Evolutionary conservation across 1,140 invertebrate genomes (phyloP), one percentile per base, ranked within the genome.

Genomic region (Zelostemma sp.): DNA sequence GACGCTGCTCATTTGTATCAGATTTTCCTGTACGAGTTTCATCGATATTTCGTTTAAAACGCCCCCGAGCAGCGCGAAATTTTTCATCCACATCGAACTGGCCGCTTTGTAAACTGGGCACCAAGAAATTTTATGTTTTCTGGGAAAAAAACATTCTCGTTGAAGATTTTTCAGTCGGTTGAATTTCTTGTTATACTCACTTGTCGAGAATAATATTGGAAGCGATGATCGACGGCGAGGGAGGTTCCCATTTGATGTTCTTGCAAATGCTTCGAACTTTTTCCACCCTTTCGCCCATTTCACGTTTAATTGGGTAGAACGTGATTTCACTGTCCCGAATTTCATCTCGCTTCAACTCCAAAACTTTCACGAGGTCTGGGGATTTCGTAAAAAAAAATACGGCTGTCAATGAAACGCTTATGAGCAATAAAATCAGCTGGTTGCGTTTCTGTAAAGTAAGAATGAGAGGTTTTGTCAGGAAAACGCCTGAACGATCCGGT

Each of bases 101-200:
- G 83, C 88, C 11, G 86, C 85, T 79, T 89, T 89, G 60, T 87
- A 89, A 40, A 89, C 78, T 8, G 88, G 88, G 63, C 88, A 89
- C 86, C 86, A 89, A 0, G 85, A 84, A 41, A 89, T 55, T 19
- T 79, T 73, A 53, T 87, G 77, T 35, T 73, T 69, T 66, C 87
- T 88, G 62, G 3, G 55, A 69, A 68, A 41, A 35, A 41, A 53
- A 40, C 48, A 40, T 31, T 19, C 31, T 48, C n/a, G n/a, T n/a
- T n/a, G n/a, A n/a, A n/a, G n/a, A n/a, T n/a, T n/a, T n/a, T n/a
- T n/a, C n/a, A n/a, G n/a, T n/a, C n/a, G n/a, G n/a, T n/a, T n/a
- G n/a, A n/a, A n/a, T n/a, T n/a, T n/a, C n/a, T n/a, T n/a, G n/a
- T n/a, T n/a, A n/a, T n/a, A n/a, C 78, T 76, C 59, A 82, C 80